Evolutionary conservation across 2,888 invertebrate species (phyloP).

Genomic region (Caenorhabditis sp.): DNA sequence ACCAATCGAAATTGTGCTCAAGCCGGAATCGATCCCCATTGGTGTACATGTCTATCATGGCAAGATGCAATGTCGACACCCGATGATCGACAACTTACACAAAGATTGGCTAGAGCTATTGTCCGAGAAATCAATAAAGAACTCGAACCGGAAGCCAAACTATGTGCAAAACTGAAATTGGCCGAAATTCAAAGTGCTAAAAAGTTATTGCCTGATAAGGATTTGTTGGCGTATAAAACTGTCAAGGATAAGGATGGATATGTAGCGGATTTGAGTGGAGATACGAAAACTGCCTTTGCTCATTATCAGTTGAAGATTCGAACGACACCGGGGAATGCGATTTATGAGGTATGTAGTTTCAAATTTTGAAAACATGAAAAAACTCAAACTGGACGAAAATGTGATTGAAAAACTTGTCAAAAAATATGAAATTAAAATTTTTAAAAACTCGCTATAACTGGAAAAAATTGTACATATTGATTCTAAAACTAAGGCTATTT

Average conservation of each 20-base stretch:
- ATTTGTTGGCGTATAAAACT: constrained; percentile 68
- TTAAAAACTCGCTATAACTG: too few relatives aligned
- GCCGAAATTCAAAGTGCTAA: constrained; percentile 24
- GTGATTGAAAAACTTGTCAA: neutral
- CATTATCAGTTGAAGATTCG: constrained; percentile 84
- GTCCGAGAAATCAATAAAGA: constrained; percentile 33
- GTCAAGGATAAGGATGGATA: constrained; percentile 85
- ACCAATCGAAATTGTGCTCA: constrained; percentile 73
- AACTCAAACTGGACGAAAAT: too few relatives aligned
- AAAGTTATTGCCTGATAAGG: constrained; percentile 76
- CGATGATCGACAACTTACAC: constrained; percentile 8
- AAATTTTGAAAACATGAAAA: neutral
- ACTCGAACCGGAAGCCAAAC: constrained; percentile 18
- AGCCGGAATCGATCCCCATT: constrained; percentile 91
- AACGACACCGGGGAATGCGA: constrained; percentile 80
- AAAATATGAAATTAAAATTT: neutral
- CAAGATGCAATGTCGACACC: constrained; percentile 71
- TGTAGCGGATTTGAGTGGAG: constrained; percentile 80
- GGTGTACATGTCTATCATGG: constrained; percentile 95
- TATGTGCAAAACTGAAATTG: constrained; percentile 27
- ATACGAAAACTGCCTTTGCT: constrained; percentile 76
- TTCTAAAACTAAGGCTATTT: too few relatives aligned
- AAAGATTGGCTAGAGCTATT: constrained; percentile 22
- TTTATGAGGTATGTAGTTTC: constrained; percentile 80
- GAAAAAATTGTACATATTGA: too few relatives aligned